A percentile compares a stretch with the other conserved stretches of the same genome.
Conservation (phyloP, 2,888 invertebrate genomes). For the Villa cingulata region DNA sequence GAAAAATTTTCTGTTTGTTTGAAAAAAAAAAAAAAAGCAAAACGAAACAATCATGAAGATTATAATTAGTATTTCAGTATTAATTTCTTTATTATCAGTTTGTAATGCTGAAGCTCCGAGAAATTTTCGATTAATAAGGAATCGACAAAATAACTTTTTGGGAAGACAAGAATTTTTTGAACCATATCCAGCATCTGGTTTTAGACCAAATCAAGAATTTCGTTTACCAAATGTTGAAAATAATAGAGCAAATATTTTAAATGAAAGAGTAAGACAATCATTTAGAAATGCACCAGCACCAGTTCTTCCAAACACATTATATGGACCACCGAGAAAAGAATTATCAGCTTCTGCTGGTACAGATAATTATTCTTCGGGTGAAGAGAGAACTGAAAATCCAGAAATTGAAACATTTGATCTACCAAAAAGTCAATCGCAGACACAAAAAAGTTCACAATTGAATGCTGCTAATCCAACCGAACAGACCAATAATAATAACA, state of each 20-base stretch:
- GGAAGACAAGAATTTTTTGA: conserved; percentile 1
- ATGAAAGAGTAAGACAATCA: not conserved
- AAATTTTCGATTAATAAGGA: not conserved
- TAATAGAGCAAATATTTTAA: not conserved
- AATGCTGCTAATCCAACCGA: not conserved
- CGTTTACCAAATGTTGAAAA: conserved; percentile 3
- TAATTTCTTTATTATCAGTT: no score
- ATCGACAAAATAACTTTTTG: not conserved
- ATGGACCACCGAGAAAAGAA: not conserved
- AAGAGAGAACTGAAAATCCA: not conserved
- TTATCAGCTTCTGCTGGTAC: not conserved
- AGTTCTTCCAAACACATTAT: not conserved
- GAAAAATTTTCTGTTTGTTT: no score
- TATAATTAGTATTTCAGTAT: no score
- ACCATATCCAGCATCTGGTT: conserved; percentile 5
- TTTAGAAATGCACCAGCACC: not conserved
- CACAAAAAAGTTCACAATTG: not conserved
- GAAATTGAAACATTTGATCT: conserved; percentile 3
- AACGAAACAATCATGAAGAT: no score
- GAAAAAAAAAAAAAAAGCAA: no score
- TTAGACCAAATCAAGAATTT: conserved; percentile 1
- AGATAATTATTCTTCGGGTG: not conserved
- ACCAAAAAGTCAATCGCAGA: conserved; percentile 1
- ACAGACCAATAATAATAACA: not conserved
- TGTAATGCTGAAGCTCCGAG: no score